A percentile compares a stretch with the other conserved stretches of the same genome.
These are phyloP conservation scores for Volucella inanis DNA, from an alignment of 2,888 invertebrate genomes.

Conservation along the genomic window DNA sequence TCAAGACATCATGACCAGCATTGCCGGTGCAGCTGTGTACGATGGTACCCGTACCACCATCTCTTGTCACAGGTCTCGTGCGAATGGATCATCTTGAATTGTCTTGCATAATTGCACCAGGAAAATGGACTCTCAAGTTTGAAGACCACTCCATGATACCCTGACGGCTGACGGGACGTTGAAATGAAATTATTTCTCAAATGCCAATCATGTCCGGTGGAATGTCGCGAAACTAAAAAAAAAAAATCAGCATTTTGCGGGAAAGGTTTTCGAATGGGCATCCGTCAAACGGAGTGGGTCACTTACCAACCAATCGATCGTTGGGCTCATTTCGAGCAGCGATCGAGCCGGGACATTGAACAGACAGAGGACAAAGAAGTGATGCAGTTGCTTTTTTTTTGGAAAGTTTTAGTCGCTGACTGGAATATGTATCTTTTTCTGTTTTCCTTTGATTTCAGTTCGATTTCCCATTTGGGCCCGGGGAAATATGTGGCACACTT, in stretches of 20 bases:
- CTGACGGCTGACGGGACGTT: neutral
- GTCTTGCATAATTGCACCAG: conserved; percentile 65
- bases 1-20: conserved; percentile 11
- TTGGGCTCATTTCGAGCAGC: conserved; percentile 45
- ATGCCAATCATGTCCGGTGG: conserved; percentile 61
- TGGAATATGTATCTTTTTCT: conserved; percentile 11
- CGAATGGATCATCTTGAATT: conserved; percentile 17
- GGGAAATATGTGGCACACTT: conserved; percentile 53
- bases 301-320: conserved; percentile 70
- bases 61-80: conserved; percentile 49
- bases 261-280: conserved; percentile 39
- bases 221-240: neutral
- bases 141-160: conserved; percentile 4
- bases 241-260: conserved; percentile 38
- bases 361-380: conserved; percentile 18
- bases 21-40: conserved; percentile 27
- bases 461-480: conserved; percentile 16
- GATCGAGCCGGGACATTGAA: neutral
- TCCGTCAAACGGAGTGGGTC: conserved; percentile 43
- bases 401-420: conserved; percentile 57
- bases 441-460: conserved; percentile 23
- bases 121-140: neutral
- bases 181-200: conserved; percentile 34
- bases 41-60: conserved; percentile 10
- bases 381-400: conserved; percentile 26